Percentiles rank a stretch among this genome's conserved stretches.
phyloP scores from a whole-genome alignment of 1,140 invertebrate species.

The Pachyrhynchus sulphureomaculatus region DNA sequence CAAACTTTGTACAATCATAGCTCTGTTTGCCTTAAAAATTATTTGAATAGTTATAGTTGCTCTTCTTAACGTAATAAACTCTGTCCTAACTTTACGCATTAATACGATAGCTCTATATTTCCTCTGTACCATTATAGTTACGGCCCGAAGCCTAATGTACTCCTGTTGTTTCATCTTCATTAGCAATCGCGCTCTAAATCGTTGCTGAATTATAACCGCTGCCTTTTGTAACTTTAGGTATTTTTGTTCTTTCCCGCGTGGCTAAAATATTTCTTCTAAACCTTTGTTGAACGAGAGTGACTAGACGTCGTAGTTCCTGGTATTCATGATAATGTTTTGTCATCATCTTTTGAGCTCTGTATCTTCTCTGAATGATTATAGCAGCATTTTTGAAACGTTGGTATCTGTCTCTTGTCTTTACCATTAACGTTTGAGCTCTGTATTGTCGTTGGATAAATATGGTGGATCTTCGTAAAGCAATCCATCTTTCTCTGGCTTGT shows the following conservation, averaged over 20 bases:
- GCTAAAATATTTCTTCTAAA: conserved; percentile 39
- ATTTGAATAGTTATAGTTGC: conserved; percentile 45
- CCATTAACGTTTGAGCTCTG: conserved; percentile 41
- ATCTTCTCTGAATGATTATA: conserved; percentile 39
- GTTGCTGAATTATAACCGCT: conserved; percentile 34
- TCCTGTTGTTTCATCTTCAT: conserved; percentile 41
- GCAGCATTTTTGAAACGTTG: conserved; percentile 33
- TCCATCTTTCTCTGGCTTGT: conserved; percentile 32
- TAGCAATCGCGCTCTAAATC: conserved; percentile 46
- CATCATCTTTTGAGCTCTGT: conserved; percentile 40
- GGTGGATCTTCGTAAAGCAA: conserved; percentile 43
- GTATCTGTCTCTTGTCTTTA: conserved; percentile 24
- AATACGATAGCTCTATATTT: conserved; percentile 51
- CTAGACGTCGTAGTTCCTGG: conserved; percentile 39
- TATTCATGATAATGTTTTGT: conserved; percentile 39
- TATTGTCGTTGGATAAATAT: conserved; percentile 43
- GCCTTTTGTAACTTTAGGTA: conserved; percentile 29
- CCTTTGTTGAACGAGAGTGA: conserved; percentile 48
- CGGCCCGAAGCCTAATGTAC: conserved; percentile 28
- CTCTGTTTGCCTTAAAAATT: conserved; percentile 33
- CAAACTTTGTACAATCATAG: neutral
- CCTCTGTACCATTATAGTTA: conserved; percentile 36
- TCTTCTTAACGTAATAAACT: conserved; percentile 46
- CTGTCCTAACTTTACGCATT: conserved; percentile 41
- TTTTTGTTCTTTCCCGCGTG: conserved; percentile 11